These are phyloP conservation scores for Drosophila tristis DNA, from an alignment of 1,140 invertebrate species.

Conservation along the genomic window DNA sequence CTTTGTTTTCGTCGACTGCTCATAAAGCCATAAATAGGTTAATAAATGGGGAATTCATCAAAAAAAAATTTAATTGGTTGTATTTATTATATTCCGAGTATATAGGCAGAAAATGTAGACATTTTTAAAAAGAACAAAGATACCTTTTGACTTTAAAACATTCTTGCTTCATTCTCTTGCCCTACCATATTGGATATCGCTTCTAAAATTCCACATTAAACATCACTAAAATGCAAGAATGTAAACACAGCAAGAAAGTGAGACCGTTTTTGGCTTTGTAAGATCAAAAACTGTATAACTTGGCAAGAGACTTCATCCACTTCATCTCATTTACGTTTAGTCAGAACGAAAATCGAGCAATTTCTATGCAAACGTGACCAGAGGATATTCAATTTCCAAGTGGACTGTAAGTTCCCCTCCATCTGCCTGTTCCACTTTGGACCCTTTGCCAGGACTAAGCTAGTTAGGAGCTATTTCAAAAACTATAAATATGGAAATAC, in stretches of 20 bases:
- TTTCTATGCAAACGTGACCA: conserved; percentile 46
- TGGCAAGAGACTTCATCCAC: not conserved
- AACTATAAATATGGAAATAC: conserved; percentile 63
- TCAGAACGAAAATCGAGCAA: conserved; percentile 26
- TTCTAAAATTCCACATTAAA: too few species aligned
- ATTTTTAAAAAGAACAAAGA: too few species aligned
- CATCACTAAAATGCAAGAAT: too few species aligned
- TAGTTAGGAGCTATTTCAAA: conserved; percentile 58
- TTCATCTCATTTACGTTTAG: conserved; percentile 12
- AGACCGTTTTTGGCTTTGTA: too few species aligned
- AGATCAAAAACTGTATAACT: not conserved
- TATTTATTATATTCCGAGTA: not conserved
- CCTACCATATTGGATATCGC: too few species aligned
- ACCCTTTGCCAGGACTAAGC: conserved; percentile 35
- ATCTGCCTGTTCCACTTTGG: not conserved
- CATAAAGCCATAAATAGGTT: conserved; percentile 21
- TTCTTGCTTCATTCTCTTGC: too few species aligned
- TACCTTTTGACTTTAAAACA: too few species aligned
- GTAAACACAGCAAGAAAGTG: too few species aligned
- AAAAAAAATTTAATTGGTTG: too few species aligned
- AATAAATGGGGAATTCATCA: not conserved
- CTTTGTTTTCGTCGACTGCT: not conserved
- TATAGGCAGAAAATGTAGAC: conserved; percentile 2
- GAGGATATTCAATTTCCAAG: conserved; percentile 34
- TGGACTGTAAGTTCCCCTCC: not conserved